Percentiles rank a stretch among this genome's conserved stretches.
Conservation (phyloP, 2,797 vertebrate species). For the Anabas testudineus region DNA sequence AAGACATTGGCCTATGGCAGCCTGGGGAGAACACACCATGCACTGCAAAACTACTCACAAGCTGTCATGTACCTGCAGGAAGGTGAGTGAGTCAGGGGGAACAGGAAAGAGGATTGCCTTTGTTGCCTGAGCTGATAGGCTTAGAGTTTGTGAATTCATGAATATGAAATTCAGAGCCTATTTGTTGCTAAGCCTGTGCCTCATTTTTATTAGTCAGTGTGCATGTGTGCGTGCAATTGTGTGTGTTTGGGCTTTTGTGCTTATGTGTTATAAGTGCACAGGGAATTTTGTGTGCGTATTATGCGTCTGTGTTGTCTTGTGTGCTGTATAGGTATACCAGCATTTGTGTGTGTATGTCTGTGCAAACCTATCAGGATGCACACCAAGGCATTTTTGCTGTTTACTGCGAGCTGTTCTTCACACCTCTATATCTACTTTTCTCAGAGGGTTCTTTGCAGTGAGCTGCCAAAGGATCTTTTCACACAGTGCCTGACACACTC, state of each 20-base stretch:
- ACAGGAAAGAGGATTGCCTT: constrained; percentile 65
- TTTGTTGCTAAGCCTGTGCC: constrained; percentile 78
- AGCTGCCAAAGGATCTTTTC: constrained; percentile 75
- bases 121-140: constrained; percentile 77
- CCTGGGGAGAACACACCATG: constrained; percentile 96
- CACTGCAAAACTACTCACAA: constrained; percentile 97
- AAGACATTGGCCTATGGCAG: constrained; percentile 98
- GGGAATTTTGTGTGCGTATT: constrained; percentile 61
- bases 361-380: constrained; percentile 66
- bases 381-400: constrained; percentile 61
- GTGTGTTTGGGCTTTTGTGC: constrained; percentile 55
- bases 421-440: constrained; percentile 73
- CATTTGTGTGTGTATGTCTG: constrained; percentile 62
- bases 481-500: constrained; percentile 68
- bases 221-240: constrained; percentile 24
- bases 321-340: constrained; percentile 62
- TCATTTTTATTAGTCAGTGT: constrained; percentile 71
- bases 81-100: constrained; percentile 74
- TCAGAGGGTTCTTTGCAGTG: constrained; percentile 68
- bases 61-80: constrained; percentile 97
- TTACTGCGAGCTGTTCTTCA: constrained; percentile 71
- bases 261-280: constrained; percentile 64
- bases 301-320: constrained; percentile 62
- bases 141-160: constrained; percentile 80
- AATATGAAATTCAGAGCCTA: constrained; percentile 77